Base-by-base conservation (phyloP, 30 jellyfish, hydroid and myxozoan genomes). In the Clytia hemisphaerica region DNA sequence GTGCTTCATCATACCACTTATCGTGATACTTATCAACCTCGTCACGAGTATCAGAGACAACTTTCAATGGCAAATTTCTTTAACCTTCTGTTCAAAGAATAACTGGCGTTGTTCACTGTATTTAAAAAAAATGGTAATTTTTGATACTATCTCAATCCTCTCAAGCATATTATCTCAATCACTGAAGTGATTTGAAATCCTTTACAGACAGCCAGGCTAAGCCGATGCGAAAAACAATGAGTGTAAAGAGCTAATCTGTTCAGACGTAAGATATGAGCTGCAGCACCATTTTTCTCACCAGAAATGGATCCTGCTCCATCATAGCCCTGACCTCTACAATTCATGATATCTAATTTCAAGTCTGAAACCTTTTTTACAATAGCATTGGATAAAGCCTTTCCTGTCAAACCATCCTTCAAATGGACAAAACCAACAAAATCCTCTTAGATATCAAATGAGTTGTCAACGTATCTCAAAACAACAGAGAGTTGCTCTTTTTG, bases 1-100 rank as follows among this genome's bases (percentile, higher is more conserved):
- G n/a, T n/a, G n/a, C n/a, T 42, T 37, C 36, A 5, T 53, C 4
- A 27, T 44, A 67, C 72, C 80, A 45, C 12, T 6, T 3, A 22
- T 29, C 45, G 32, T 67, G 74, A 40, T 42, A 42, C 16, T 15
- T 40, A 16, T 67, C 80, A 35, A 67, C 36, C 28, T 67, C 36
- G 28, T 31, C 30, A 19, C 83, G n/a, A n/a, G n/a, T n/a, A n/a
- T n/a, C n/a, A n/a, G n/a, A n/a, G n/a, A n/a, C n/a, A n/a, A n/a
- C n/a, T n/a, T n/a, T n/a, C n/a, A n/a, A n/a, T n/a, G n/a, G n/a
- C n/a, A n/a, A n/a, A 40, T 10, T n/a, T 9, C 10, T n/a, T 9
- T 9, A n/a, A n/a, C 53, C 10, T 40, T 40, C 53, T 40, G 10
- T 40, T 40, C 53, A 9, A 40, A 40, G n/a, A n/a, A 10, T 40